A percentile compares a stretch with the other conserved stretches of the same genome.
Conservation (phyloP, 2,888 invertebrate genomes). For the Leucoptera coffeella region DNA sequence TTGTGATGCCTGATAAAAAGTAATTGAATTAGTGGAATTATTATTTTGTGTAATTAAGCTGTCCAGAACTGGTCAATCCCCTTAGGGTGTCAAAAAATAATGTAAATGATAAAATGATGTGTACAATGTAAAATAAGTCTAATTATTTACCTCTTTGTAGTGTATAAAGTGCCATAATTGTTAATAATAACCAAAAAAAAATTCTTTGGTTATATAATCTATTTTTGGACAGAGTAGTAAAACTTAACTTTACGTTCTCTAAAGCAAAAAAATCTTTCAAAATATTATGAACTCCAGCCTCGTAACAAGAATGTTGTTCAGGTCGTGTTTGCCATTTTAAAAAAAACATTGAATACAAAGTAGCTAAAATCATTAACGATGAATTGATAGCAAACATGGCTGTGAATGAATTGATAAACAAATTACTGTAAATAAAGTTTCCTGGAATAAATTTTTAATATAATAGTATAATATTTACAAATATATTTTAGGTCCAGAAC, state of each 20-base stretch:
- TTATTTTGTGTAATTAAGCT: too few species aligned
- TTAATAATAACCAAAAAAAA: slow-evolving; percentile 62
- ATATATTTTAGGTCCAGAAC: too few species aligned
- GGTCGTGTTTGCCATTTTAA: slow-evolving; percentile 66
- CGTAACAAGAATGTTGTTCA: slow-evolving; percentile 56
- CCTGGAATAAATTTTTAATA: slow-evolving; percentile 33
- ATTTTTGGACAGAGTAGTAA: slow-evolving; percentile 54
- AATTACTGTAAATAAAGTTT: slow-evolving; percentile 57
- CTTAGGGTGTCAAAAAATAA: too few species aligned
- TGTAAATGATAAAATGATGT: too few species aligned
- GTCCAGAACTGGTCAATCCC: too few species aligned
- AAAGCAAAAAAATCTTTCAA: slow-evolving; percentile 67
- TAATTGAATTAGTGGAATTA: too few species aligned
- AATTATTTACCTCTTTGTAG: slow-evolving; percentile 60
- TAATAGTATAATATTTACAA: slow-evolving; percentile 1
- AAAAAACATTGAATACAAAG: slow-evolving; percentile 58
- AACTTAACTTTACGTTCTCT: slow-evolving; percentile 59
- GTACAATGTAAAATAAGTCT: too few species aligned
- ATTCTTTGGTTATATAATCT: slow-evolving; percentile 53
- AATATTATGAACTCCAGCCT: slow-evolving; percentile 51
- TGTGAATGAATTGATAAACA: slow-evolving; percentile 60
- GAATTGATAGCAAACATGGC: slow-evolving; percentile 70
- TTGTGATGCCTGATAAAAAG: too few species aligned
- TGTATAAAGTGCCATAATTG: slow-evolving; percentile 72
- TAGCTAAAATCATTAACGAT: slow-evolving; percentile 51